Evolutionary conservation across 2,113 vertebrate species (phyloP), one percentile per base, ranked within the genome.

Genomic region (Ageneiosus marmoratus): DNA sequence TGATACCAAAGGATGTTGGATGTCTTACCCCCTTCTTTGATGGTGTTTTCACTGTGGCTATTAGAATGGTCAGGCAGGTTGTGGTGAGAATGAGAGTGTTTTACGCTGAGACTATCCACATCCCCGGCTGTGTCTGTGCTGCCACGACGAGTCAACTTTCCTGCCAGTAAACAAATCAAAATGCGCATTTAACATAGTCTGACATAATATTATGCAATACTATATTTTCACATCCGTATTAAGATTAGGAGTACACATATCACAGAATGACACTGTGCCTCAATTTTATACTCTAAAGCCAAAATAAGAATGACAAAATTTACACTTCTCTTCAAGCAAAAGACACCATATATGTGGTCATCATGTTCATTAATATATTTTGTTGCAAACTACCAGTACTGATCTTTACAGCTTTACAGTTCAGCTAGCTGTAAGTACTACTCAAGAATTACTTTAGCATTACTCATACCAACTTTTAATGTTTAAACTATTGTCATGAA

Each of bases 1-100:
- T 50, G 6, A 48, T 1, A 50, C 18, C 12, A 34, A 2, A 1
- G 32, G 29, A 37, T 24, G 4, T 37, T 22, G 27, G 75, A 50
- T 77, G 29, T 16, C 79, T 90, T 88, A 97, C 96, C 96, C 95
- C 96, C 96, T 91, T 98, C 96, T 90, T 96, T 96, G 90, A 96
- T 94, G 0, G 96, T 95, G 89, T 96, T 97, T 7, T 99, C 97
- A 16, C 96, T 96, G 24, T 99, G 98, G 91, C 97, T 99, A 94
- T 99, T 99, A 16, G 98, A 95, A 87, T 97, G 96, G 89, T 99
- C 97, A 0, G 97, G 97, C 85, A 96, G 91, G 15, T 99, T 97
- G 82, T 99, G 98, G 60, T 99, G 98, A 0, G 98, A 99, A 67
- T 99, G 98, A 0, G 97, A 97, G 88, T 98, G 98, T 84, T 96